Evolutionary conservation across 2,888 invertebrate species (phyloP).

Genomic region (Chaitophorus viminalis): DNA sequence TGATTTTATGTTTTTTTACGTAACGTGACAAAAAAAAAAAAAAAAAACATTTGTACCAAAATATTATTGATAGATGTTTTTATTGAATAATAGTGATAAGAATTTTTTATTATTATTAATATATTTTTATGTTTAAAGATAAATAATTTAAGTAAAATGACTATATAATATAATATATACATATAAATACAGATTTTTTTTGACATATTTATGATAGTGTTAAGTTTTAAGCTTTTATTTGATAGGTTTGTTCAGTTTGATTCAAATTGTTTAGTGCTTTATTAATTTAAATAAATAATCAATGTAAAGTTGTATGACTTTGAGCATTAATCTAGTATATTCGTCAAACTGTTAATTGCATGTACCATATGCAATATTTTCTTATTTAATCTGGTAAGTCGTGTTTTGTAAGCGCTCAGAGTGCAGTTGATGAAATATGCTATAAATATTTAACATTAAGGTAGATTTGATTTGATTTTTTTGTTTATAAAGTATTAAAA

Average conservation of each 20-base stretch:
- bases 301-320: background rate
- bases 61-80: constrained; percentile 44
- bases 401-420: constrained; percentile 4
- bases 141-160: constrained; percentile 47
- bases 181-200: background rate
- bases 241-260: constrained; percentile 51
- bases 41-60: constrained; percentile 37
- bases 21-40: constrained; percentile 29
- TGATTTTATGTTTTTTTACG: constrained; percentile 41
- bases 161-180: constrained; percentile 27
- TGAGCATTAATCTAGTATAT: constrained; percentile 17
- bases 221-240: constrained; percentile 57
- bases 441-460: constrained; percentile 34
- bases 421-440: constrained; percentile 16
- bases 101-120: constrained; percentile 35
- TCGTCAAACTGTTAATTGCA: constrained; percentile 31
- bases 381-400: background rate
- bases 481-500: constrained; percentile 36
- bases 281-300: constrained; percentile 32
- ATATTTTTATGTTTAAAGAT: constrained; percentile 53
- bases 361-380: constrained; percentile 39
- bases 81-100: constrained; percentile 40
- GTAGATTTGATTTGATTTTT: constrained; percentile 2
- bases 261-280: constrained; percentile 37
- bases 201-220: constrained; percentile 41